phyloP scores from a whole-genome alignment of 2,113 vertebrate species.

The Cavia porcellus region DNA sequence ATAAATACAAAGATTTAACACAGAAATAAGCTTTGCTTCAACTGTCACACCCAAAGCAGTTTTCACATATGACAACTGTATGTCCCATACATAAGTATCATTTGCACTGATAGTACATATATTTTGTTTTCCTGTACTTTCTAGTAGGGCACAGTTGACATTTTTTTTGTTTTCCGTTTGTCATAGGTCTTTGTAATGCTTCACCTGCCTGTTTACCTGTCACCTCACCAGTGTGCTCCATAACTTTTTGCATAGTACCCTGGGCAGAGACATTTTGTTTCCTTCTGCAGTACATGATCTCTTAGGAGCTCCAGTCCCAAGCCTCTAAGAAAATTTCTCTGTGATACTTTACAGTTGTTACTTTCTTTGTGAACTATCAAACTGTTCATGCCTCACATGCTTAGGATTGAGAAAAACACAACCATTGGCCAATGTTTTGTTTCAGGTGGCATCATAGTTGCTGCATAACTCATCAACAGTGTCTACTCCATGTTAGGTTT shows the following conservation, averaged over 20 bases:
- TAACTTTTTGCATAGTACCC: neutral
- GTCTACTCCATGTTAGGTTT: neutral
- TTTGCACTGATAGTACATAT: neutral
- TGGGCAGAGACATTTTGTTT: neutral
- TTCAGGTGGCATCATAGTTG: neutral
- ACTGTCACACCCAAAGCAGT: neutral
- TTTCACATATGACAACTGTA: neutral
- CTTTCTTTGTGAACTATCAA: neutral
- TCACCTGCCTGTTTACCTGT: neutral
- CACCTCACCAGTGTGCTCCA: neutral
- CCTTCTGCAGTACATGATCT: neutral
- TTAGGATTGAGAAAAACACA: neutral
- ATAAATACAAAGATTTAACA: too few species aligned
- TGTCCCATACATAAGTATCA: neutral
- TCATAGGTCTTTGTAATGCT: neutral
- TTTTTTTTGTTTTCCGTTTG: neutral
- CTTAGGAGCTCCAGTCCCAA: neutral
- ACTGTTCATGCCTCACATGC: neutral
- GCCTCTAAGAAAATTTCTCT: neutral
- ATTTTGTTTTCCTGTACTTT: neutral
- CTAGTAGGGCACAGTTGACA: neutral
- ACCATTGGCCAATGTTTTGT: neutral
- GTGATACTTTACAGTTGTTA: neutral
- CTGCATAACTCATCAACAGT: neutral
- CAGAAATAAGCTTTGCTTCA: too few species aligned